Percentiles rank a stretch among this genome's conserved stretches.
Evolutionary conservation across 2,797 vertebrate species (phyloP).

Genomic region (Cryptoblepharus egeriae): DNA sequence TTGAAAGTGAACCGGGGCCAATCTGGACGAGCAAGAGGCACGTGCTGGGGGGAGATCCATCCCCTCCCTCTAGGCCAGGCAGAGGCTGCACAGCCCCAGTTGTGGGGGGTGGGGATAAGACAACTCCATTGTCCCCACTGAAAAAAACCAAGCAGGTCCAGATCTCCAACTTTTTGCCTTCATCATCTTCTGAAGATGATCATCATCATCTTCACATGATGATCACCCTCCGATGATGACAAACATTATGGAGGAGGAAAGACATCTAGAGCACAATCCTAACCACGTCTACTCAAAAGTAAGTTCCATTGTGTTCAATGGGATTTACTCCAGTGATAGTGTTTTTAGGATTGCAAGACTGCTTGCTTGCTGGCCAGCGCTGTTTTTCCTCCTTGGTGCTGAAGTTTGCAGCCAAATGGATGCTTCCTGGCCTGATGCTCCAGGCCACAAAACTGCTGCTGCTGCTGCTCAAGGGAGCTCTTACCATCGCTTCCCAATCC

Average conservation of each 20-base stretch:
- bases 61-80: conserved; percentile 34
- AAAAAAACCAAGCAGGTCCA: too few species aligned
- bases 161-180: background rate
- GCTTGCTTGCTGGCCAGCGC: background rate
- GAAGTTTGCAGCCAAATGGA: background rate
- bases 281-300: too few species aligned
- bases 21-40: conserved; percentile 88
- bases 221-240: too few species aligned
- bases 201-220: too few species aligned
- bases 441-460: background rate
- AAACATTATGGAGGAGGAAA: background rate
- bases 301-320: too few species aligned
- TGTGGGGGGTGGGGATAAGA: background rate
- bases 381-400: conserved; percentile 5
- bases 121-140: background rate
- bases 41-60: conserved; percentile 78
- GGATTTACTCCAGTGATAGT: too few species aligned
- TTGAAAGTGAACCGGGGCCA: conserved; percentile 85
- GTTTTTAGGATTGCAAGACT: too few species aligned
- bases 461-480: background rate
- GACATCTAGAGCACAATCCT: background rate
- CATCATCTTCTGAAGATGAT: background rate
- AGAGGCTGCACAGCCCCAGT: conserved; percentile 28
- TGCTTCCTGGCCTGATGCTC: too few species aligned
- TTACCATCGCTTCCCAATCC: background rate